These are phyloP conservation scores for Megaceryle torquata DNA, from an alignment of 2,113 vertebrate species.

Conservation along the genomic window DNA sequence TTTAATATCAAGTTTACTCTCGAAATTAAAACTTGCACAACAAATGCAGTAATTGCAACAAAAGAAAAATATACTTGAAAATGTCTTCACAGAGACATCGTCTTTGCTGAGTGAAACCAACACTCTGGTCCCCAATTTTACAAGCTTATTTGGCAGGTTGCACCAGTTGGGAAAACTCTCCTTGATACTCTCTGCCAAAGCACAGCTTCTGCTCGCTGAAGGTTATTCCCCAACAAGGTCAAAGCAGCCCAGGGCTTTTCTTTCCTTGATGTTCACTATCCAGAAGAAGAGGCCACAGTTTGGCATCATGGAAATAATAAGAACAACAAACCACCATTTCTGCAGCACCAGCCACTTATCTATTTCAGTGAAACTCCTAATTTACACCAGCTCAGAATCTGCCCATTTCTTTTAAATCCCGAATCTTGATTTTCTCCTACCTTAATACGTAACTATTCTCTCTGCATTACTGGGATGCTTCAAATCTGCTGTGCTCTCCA, in stretches of 20 bases:
- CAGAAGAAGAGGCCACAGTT: neutral
- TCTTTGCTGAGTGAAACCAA: neutral
- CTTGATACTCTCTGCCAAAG: neutral
- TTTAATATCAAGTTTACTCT: neutral
- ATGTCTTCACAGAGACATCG: neutral
- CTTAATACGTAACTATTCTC: neutral
- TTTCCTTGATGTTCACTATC: neutral
- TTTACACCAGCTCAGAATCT: neutral
- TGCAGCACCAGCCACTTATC: neutral
- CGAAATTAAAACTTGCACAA: neutral
- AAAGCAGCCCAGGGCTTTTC: neutral
- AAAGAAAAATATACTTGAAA: neutral
- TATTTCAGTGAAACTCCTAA: neutral
- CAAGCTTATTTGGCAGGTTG: neutral
- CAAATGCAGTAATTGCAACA: neutral
- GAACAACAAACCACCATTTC: neutral
- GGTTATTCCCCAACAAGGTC: neutral
- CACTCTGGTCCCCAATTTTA: neutral
- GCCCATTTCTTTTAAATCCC: neutral
- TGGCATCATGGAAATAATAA: accelerated
- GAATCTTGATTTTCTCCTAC: neutral
- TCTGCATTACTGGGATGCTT: neutral
- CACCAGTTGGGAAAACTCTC: neutral
- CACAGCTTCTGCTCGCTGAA: neutral
- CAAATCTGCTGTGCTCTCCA: neutral